Conservation (phyloP, 2,113 vertebrate genomes). For the Etheostoma spectabile region DNA sequence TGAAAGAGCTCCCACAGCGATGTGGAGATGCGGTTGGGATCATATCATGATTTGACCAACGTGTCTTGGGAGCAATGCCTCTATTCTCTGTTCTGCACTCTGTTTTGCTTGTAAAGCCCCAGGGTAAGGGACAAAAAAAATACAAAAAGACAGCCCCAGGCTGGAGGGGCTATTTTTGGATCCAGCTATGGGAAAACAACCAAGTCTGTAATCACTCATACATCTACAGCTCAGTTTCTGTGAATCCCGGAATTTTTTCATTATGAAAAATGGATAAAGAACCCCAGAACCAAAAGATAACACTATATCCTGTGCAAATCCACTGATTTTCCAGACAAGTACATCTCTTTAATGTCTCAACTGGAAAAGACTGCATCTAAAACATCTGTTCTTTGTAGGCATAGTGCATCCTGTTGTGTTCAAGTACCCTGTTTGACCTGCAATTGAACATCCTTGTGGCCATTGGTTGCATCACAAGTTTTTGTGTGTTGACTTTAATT, state of each 20-base stretch:
- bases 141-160: conserved; percentile 48
- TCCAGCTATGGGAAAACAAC: conserved; percentile 76
- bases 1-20: neutral
- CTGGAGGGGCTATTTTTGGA: conserved; percentile 71
- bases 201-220: conserved; percentile 58
- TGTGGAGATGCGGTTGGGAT: neutral
- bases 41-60: neutral
- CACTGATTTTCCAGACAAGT: neutral
- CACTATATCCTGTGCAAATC: neutral
- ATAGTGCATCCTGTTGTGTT: conserved; percentile 12
- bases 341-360: neutral
- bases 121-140: neutral
- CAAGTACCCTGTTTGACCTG: conserved; percentile 29
- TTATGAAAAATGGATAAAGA: neutral
- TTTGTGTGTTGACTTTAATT: conserved; percentile 24
- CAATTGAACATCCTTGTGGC: conserved; percentile 38
- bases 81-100: neutral
- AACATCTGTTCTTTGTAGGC: conserved; percentile 13
- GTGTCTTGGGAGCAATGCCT: neutral
- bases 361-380: neutral
- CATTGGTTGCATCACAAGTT: conserved; percentile 40
- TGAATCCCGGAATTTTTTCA: conserved; percentile 34
- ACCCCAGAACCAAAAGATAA: neutral
- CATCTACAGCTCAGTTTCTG: conserved; percentile 18
- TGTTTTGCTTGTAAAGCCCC: conserved; percentile 18